A percentile compares a stretch with the other conserved stretches of the same genome.
Conservation (phyloP, 2,797 vertebrate genomes). For the Coccyzus lansbergi region DNA sequence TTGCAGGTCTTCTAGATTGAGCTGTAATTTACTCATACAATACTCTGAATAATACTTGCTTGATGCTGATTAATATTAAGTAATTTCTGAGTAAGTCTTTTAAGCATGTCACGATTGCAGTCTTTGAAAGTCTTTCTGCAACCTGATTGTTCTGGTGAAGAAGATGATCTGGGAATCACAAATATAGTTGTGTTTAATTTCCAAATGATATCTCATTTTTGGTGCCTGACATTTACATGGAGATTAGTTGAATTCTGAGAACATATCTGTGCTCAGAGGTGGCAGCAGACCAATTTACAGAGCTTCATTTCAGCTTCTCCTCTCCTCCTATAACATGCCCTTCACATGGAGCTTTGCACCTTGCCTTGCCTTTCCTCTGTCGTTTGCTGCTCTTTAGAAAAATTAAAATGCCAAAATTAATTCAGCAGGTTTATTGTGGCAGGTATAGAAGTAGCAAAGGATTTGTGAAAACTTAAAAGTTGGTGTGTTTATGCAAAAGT, state of each 20-base stretch:
- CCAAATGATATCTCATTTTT: neutral
- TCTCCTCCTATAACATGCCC: neutral
- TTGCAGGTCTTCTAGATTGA: neutral
- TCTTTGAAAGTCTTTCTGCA: neutral
- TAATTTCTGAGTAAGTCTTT: neutral
- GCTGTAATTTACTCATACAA: neutral
- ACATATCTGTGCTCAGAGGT: neutral
- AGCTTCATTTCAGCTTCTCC: neutral
- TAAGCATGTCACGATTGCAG: neutral
- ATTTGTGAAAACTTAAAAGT: neutral
- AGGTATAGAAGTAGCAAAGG: neutral
- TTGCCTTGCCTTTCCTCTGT: neutral
- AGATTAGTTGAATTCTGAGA: neutral
- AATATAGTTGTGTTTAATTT: neutral
- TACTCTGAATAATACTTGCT: neutral
- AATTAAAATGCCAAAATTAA: neutral
- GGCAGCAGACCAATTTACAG: neutral
- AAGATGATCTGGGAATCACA: neutral
- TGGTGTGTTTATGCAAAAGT: rapidly evolving
- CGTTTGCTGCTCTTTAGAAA: neutral
- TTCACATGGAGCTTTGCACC: neutral
- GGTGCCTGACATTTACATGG: neutral
- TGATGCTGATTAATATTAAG: neutral
- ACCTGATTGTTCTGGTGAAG: neutral
- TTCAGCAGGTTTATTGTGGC: neutral